Percentiles rank a stretch among this genome's conserved stretches.
phyloP scores from a whole-genome alignment of 2,888 invertebrate genomes.

The Eugnorisma glareosa region DNA sequence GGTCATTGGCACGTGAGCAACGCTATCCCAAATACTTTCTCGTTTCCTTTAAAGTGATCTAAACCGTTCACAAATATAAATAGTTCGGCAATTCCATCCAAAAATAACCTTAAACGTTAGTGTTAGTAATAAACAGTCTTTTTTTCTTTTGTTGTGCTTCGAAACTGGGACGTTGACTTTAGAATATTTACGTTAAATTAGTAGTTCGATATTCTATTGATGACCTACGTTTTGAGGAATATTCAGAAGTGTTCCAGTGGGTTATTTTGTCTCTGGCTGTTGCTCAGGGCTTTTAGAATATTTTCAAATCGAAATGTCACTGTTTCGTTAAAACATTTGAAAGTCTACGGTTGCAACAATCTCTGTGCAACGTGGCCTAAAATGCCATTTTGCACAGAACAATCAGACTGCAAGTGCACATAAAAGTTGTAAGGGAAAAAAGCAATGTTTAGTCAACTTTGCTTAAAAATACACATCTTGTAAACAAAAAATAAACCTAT shows the following conservation, averaged over 20 bases:
- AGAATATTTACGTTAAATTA: conserved; percentile 55
- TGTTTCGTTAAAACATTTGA: background rate
- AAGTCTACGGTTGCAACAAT: background rate
- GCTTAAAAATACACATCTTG: background rate
- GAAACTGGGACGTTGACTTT: conserved; percentile 60
- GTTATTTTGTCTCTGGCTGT: conserved; percentile 16
- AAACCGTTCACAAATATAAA: conserved; percentile 62
- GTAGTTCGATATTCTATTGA: conserved; percentile 50
- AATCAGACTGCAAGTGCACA: background rate
- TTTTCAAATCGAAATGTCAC: background rate
- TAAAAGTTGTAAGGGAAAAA: background rate
- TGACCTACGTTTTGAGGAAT: conserved; percentile 51
- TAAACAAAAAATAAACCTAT: background rate
- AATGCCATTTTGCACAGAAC: conserved; percentile 1
- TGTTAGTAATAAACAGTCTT: conserved; percentile 47
- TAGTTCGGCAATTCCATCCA: conserved; percentile 53
- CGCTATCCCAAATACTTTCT: conserved; percentile 60
- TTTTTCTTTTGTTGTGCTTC: conserved; percentile 60
- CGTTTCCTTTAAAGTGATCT: conserved; percentile 66
- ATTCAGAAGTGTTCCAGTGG: conserved; percentile 18
- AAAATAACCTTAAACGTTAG: conserved; percentile 62
- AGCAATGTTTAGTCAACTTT: too few relatives aligned
- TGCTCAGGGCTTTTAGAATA: background rate
- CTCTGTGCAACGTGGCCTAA: background rate
- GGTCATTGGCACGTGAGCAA: conserved; percentile 76